Base-by-base conservation (phyloP, 2,888 invertebrate species). In the Drosophila gaucha region DNA sequence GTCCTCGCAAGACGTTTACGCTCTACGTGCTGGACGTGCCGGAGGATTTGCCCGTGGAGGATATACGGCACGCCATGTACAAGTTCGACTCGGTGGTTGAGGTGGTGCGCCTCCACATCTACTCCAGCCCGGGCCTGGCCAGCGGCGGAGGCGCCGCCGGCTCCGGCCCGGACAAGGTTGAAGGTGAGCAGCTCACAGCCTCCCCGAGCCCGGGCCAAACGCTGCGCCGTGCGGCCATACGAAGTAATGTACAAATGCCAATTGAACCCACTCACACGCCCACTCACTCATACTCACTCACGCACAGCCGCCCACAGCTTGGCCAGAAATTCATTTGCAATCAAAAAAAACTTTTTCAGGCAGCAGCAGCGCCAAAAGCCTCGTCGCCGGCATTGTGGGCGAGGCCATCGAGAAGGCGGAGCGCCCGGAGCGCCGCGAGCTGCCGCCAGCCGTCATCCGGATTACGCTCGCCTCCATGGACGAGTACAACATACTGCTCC, bases 1-100 rank as follows among this genome's bases (percentile, higher is more conserved):
- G 97, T 80, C 97, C 97, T 0, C 96, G 96, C 89, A 96, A 96
- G 92, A 96, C 96, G n/a, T 97, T 96, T 90, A 96, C 96, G 6
- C 93, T 96, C 72, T 95, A 95, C 91, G 96, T 96, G 44, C 94
- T 96, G 87, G 97, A 97, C 89, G 95, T 97, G 49, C 97, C 97
- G 0, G 95, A 95, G 79, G 96, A 97, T 88, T 93, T 97, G 22
- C 97, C 97, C 0, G 96, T 96, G 88, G 97, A 97, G 80, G 97
- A 97, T 90, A 95, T 97, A 22, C 93, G 96, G 38, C 95, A 95
- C 88, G 94, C 95, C n/a, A 93, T 96, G 73, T 96, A 95, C 92
- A 95, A 95, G 92, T 96, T 95, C 90, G 93, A 94, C 58, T 96
- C 96, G 1, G 94, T 97, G 63, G 96, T 97, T 18, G 96, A 97